phyloP scores from a whole-genome alignment of 2,888 invertebrate species.

The Parthenolecanium corni region DNA sequence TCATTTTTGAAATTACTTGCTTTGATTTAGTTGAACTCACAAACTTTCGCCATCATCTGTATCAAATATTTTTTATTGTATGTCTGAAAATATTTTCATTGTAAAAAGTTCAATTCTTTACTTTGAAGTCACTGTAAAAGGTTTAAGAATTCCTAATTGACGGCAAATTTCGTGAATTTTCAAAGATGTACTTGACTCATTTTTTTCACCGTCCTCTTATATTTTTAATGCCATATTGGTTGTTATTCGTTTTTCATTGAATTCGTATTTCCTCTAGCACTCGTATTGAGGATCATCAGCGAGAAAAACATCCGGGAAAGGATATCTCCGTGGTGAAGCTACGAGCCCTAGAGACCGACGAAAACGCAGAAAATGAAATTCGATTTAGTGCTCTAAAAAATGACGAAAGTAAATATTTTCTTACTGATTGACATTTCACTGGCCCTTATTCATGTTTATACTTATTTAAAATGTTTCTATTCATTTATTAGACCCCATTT shows the following conservation, averaged over 20 bases:
- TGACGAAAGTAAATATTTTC: background rate
- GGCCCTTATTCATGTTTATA: background rate
- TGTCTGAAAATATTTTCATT: no score
- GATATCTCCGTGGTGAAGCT: background rate
- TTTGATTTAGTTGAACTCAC: no score
- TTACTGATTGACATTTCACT: no score
- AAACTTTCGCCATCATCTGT: no score
- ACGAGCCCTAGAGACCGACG: background rate
- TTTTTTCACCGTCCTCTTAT: background rate
- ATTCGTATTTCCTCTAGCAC: background rate
- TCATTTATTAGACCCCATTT: no score
- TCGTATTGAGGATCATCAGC: slow-evolving; percentile 12
- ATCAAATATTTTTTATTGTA: no score
- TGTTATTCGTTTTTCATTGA: background rate
- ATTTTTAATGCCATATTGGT: background rate
- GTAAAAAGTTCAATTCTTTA: no score
- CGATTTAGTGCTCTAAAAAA: background rate
- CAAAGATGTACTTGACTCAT: background rate
- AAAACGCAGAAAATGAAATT: slow-evolving; percentile 1
- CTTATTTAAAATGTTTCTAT: no score
- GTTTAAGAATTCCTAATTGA: background rate
- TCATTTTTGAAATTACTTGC: no score
- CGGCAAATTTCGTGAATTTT: background rate
- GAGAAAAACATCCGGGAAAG: background rate
- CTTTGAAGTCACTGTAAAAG: no score